These are phyloP conservation scores for Polydesmus complanatus DNA, from an alignment of 2,888 invertebrate species.

Conservation along the genomic window DNA sequence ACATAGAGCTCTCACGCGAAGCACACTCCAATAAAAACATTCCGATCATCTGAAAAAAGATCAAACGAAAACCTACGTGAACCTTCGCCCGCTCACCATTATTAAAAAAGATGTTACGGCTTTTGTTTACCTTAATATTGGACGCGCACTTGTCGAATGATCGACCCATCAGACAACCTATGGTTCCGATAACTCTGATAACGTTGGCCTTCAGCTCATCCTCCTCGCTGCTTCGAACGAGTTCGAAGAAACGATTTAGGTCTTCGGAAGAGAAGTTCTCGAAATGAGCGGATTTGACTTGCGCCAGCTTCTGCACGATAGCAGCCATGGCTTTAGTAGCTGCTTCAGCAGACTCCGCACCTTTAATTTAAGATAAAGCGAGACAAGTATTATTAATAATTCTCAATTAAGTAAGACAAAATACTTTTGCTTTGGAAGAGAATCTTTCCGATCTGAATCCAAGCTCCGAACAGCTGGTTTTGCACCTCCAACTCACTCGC, in stretches of 20 bases:
- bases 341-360: conserved; percentile 45
- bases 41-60: conserved; percentile 28
- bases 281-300: conserved; percentile 29
- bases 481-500: conserved; percentile 50
- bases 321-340: conserved; percentile 59
- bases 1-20: conserved; percentile 47
- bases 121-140: background rate
- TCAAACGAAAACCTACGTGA: conserved; percentile 12
- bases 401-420: background rate
- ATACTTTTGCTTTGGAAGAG: background rate
- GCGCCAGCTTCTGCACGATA: conserved; percentile 51
- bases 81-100: background rate
- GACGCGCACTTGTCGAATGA: conserved; percentile 1
- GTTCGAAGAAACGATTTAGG: conserved; percentile 26
- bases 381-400: background rate
- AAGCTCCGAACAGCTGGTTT: conserved; percentile 35
- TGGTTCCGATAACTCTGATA: conserved; percentile 24
- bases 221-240: conserved; percentile 25
- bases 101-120: background rate
- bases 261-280: conserved; percentile 25
- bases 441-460: conserved; percentile 50
- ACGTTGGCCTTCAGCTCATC: conserved; percentile 25
- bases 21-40: conserved; percentile 46
- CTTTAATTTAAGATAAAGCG: conserved; percentile 14
- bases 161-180: conserved; percentile 23